phyloP scores from a whole-genome alignment of 2,888 invertebrate genomes.

The Silvanus unidentatus region DNA sequence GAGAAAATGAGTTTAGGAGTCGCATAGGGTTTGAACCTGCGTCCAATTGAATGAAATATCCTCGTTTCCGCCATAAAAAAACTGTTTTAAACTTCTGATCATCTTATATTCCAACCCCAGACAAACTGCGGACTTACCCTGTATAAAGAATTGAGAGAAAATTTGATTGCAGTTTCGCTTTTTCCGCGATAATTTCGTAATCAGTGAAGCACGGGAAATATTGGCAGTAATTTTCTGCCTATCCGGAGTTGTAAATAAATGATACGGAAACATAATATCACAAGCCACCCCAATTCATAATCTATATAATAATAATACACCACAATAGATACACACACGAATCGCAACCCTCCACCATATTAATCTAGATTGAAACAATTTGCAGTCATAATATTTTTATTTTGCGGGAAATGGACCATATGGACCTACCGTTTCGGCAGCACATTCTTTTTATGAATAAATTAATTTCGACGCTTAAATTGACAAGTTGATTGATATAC shows the following conservation, averaged over 20 bases:
- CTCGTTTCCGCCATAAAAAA: too few species aligned
- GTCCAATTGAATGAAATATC: too few species aligned
- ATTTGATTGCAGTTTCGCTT: too few species aligned
- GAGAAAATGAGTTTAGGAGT: too few species aligned
- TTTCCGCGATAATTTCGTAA: not conserved
- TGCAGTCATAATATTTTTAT: constrained; percentile 28
- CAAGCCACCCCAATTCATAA: constrained; percentile 13
- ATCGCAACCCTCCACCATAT: constrained; percentile 20
- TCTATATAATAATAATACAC: constrained; percentile 11
- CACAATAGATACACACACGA: constrained; percentile 6
- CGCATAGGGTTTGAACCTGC: too few species aligned
- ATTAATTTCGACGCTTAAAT: too few species aligned
- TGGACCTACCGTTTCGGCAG: not conserved
- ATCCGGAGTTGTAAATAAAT: constrained; percentile 16
- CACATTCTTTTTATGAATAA: too few species aligned
- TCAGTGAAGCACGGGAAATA: not conserved
- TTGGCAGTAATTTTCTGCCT: constrained; percentile 23
- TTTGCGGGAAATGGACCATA: constrained; percentile 10
- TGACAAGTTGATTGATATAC: too few species aligned
- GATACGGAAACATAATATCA: constrained; percentile 17
- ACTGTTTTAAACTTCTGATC: too few species aligned
- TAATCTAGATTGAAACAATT: constrained; percentile 25
- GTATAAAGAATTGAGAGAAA: too few species aligned
- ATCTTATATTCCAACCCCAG: too few species aligned
- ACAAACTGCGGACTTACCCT: too few species aligned